phyloP scores from a whole-genome alignment of 2,113 vertebrate species.

The Campylorhamphus procurvoides region DNA sequence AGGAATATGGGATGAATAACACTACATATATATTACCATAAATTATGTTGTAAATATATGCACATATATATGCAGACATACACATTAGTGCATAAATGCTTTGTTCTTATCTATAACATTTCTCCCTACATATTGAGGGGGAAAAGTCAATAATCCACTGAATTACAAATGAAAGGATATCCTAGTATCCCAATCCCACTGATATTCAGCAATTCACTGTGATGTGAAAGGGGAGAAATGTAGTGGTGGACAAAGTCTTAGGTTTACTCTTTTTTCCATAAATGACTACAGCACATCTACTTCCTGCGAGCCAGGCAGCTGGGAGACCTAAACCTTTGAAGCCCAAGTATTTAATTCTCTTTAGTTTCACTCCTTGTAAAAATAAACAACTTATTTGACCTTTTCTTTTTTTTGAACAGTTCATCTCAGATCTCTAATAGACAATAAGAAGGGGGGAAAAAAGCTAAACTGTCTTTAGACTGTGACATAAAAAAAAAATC shows the following conservation, averaged over 20 bases:
- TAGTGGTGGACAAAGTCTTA: not conserved
- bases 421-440: not conserved
- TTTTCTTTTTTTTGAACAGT: not conserved
- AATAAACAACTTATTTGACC: not conserved
- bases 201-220: not conserved
- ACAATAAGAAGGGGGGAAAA: not conserved
- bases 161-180: not conserved
- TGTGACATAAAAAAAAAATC: not conserved
- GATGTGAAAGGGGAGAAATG: not conserved
- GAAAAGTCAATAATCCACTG: not conserved
- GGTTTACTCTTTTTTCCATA: not conserved
- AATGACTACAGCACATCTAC: not conserved
- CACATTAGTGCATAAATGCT: not conserved
- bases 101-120: not conserved
- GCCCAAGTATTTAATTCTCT: not conserved
- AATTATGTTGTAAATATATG: not conserved
- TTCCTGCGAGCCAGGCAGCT: not conserved
- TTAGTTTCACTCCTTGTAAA: not conserved
- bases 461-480: not conserved
- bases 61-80: not conserved
- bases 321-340: not conserved
- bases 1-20: not conserved
- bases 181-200: not conserved
- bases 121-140: rapidly evolving
- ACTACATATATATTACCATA: not conserved